A percentile compares a stretch with the other conserved stretches of the same genome.
Evolutionary conservation across 2,113 vertebrate genomes (phyloP).

Genomic region (Argyrosomus japonicus): DNA sequence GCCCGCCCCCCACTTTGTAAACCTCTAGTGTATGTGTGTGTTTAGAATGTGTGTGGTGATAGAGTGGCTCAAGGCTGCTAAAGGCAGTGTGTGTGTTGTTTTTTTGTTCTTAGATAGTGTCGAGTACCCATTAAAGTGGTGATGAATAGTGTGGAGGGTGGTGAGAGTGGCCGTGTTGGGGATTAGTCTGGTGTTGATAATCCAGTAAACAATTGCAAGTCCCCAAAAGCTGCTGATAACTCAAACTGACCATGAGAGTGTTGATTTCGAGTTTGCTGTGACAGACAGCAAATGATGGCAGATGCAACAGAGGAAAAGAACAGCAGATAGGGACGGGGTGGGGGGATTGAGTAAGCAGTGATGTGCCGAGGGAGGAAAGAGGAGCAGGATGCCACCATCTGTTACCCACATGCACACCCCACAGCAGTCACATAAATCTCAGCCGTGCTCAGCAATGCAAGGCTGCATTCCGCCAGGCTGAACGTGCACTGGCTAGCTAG

Average conservation of each 20-base stretch:
- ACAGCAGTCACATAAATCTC: slow-evolving; percentile 86
- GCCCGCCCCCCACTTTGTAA: no score
- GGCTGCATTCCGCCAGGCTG: slow-evolving; percentile 81
- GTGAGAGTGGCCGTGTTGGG: not conserved
- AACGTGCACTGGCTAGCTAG: slow-evolving; percentile 73
- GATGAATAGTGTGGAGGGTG: not conserved
- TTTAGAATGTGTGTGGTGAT: slow-evolving; percentile 14
- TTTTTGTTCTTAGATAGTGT: slow-evolving; percentile 8
- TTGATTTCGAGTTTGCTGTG: slow-evolving; percentile 23
- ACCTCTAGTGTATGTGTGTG: slow-evolving; percentile 1
- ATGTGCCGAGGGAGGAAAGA: slow-evolving; percentile 71
- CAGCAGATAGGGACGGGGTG: slow-evolving; percentile 33
- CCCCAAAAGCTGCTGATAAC: not conserved
- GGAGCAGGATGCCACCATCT: slow-evolving; percentile 83
- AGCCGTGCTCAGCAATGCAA: slow-evolving; percentile 79
- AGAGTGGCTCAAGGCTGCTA: not conserved
- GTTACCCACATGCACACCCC: slow-evolving; percentile 85
- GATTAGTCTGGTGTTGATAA: slow-evolving; percentile 35
- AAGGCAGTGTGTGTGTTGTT: slow-evolving; percentile 27
- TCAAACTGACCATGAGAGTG: not conserved
- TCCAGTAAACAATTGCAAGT: slow-evolving; percentile 19
- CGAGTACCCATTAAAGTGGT: slow-evolving; percentile 8
- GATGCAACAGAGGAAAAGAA: slow-evolving; percentile 20
- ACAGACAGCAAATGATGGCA: slow-evolving; percentile 13
- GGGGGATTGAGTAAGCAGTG: slow-evolving; percentile 60